Evolutionary conservation across 1,140 invertebrate species (phyloP), one percentile per base, ranked within the genome.

Genomic region (Pseudoatta argentina): DNA sequence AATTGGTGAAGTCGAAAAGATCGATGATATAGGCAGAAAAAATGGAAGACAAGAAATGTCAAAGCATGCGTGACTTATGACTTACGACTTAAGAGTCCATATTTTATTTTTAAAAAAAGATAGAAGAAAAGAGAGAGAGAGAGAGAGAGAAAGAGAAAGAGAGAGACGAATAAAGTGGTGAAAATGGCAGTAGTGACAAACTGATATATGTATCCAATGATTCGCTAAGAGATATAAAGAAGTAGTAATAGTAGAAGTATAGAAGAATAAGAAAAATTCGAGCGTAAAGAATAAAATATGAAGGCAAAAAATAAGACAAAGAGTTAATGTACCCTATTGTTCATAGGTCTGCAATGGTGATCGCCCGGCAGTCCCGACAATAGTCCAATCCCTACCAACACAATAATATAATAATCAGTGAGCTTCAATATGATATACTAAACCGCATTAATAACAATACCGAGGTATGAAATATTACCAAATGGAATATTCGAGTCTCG

Each of bases 331-430:
- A 95, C 93, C 94, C 94, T 94, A 95, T 90, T 94, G 92, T 90
- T 95, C 91, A 93, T 94, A 95, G 93, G 57, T 93, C 94, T 91
- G 94, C 92, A 89, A 92, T 93, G 94, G 91, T 94, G 94, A 95
- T 94, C 92, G 90, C 88, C 94, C 90, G 92, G 93, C 89, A 93
- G 93, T 91, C 93, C 91, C 92, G 89, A 94, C 86, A 93, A 92
- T 93, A 91, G 93, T 94, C 94, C 94, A 94, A 94, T 92, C 91
- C 94, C 94, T 95, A 94, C 90, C 92, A 95, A 94, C 93, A 95
- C 91, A 94, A 94, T 88, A 94, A 94, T 87, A 94, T 91, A 89
- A 92, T 72, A 89, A 93, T 93, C 93, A 94, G 91, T 93, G 89
- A 89, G 44, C 64, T 79, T 92, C 72, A 89, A 59, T 86, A 72